Evolutionary conservation across 2,113 vertebrate species (phyloP).

Genomic region (Oryzias curvinotus): DNA sequence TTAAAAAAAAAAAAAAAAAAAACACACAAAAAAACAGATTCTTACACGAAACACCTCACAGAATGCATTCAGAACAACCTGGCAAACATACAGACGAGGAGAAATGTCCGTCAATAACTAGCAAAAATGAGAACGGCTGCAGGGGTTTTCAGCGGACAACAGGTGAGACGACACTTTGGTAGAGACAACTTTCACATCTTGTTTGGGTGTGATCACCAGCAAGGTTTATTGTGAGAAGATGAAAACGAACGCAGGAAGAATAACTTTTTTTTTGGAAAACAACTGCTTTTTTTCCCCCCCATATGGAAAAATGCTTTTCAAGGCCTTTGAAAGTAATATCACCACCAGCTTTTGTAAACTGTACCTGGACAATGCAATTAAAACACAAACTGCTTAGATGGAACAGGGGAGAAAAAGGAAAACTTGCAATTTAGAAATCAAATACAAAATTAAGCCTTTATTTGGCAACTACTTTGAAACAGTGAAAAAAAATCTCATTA

Average conservation of each 20-base stretch:
- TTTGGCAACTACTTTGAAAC: slow-evolving; percentile 63
- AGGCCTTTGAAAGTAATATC: background rate
- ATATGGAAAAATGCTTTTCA: background rate
- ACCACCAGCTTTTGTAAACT: slow-evolving; percentile 2
- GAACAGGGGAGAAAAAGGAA: background rate
- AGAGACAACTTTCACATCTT: slow-evolving; percentile 5
- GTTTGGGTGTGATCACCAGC: slow-evolving; percentile 5
- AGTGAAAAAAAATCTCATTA: slow-evolving; percentile 52
- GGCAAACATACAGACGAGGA: background rate
- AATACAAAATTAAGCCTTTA: slow-evolving; percentile 49
- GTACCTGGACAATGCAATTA: slow-evolving; percentile 1
- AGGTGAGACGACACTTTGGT: slow-evolving; percentile 31
- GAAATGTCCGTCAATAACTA: slow-evolving; percentile 15
- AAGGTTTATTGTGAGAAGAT: slow-evolving; percentile 7
- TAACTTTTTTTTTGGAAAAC: background rate
- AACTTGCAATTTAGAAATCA: slow-evolving; percentile 3
- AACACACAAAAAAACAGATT: slow-evolving; percentile 31
- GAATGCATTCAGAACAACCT: slow-evolving; percentile 23
- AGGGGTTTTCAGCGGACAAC: slow-evolving; percentile 30
- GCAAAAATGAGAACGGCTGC: slow-evolving; percentile 24
- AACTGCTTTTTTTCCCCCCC: background rate
- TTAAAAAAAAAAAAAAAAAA: slow-evolving; percentile 34
- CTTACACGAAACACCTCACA: slow-evolving; percentile 29
- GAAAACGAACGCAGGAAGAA: background rate
- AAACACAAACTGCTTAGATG: background rate